These are phyloP conservation scores for Triplophysa bombifrons DNA, from an alignment of 2,797 vertebrate species.

Conservation along the genomic window DNA sequence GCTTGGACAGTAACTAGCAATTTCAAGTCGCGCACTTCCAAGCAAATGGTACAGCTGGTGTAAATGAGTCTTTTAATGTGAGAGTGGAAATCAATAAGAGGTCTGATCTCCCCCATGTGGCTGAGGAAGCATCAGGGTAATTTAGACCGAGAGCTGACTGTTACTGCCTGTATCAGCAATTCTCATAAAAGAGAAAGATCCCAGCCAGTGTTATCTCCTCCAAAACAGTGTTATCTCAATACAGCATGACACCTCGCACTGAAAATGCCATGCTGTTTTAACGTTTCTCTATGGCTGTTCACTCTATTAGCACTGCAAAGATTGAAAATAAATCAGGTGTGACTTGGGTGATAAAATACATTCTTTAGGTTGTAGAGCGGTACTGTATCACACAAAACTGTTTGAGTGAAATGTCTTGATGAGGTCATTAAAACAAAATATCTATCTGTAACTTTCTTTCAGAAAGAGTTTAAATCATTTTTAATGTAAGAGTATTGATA, in stretches of 20 bases:
- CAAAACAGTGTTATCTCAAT: conserved; percentile 20
- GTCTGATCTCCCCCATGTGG: conserved; percentile 47
- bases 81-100: conserved; percentile 53
- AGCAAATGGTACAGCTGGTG: conserved; percentile 41
- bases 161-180: conserved; percentile 26
- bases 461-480: too few species aligned
- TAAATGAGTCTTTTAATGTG: conserved; percentile 51
- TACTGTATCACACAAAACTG: too few species aligned
- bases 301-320: neutral
- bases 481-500: too few species aligned
- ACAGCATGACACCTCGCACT: neutral
- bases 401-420: too few species aligned
- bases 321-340: neutral
- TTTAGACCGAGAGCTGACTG: conserved; percentile 45
- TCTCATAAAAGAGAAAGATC: conserved; percentile 37
- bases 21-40: neutral
- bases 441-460: too few species aligned
- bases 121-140: conserved; percentile 31
- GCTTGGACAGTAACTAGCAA: neutral
- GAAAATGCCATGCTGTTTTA: neutral
- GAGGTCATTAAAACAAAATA: too few species aligned
- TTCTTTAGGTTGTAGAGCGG: neutral
- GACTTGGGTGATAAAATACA: conserved; percentile 5
- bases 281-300: neutral
- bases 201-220: neutral